Base-by-base conservation (phyloP, 2,888 invertebrate genomes). In the Blera fallax region DNA sequence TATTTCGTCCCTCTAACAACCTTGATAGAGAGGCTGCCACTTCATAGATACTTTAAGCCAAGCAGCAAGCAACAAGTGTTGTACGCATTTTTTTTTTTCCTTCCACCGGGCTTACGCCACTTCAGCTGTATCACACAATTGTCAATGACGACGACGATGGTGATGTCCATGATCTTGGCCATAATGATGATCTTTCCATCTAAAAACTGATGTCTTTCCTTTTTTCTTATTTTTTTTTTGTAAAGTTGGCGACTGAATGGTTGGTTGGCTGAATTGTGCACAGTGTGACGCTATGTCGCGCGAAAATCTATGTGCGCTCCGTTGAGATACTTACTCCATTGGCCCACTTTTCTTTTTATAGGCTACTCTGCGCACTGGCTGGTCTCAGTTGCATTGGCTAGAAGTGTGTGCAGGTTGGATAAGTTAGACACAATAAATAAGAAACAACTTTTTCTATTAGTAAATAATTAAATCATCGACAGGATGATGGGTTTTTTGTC, bases 341-440 rank as follows among this genome's bases (percentile, higher is more conserved):
- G 85, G 80, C 85, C 85, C 81, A 85, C 85, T 85, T 85, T 85
- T 85, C 80, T 85, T 81, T 85, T 81, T 84, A 84, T 80, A 84
- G 84, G 84, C 54, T 84, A 70, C 29, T 21, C 54, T 37, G 29
- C 34, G 18, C 50, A 27, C 34, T 50, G 18, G 18, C 58, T 62
- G 64, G 29, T 76, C 50, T 76, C 50, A 32, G 60, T 43, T 62
- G 54, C 69, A 67, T 45, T 60, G 45, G 69, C 21, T 37, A 24
- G 48, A 65, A 54, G n/a, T 48, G 40, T 56, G 67, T 40, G 50
- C 80, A 70, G 76, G 84, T 80, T 80, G 80, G 76, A 70, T 76
- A 78, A 74, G 81, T 80, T 62, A 50, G 70, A 67, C 64, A 81
- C 70, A 81, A 65, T 77, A 85, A 81, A 85, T 70, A 54, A 65